These are phyloP conservation scores for Balearica regulorum DNA, from an alignment of 2,797 vertebrate species.

Conservation along the genomic window DNA sequence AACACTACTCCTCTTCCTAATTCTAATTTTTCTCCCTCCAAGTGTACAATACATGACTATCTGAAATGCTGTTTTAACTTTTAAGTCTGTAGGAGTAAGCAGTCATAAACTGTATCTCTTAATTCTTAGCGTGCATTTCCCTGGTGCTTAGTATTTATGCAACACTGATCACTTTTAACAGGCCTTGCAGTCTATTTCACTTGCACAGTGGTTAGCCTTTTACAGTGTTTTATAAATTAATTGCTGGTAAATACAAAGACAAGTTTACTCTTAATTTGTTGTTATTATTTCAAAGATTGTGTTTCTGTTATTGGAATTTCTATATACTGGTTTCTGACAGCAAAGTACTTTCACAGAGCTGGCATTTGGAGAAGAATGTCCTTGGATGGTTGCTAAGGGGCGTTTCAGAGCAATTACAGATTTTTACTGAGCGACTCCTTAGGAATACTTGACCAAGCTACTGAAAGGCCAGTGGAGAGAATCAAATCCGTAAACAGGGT, in stretches of 20 bases:
- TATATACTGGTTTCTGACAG: neutral
- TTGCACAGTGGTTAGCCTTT: neutral
- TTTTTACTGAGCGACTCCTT: neutral
- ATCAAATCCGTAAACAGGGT: neutral
- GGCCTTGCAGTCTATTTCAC: neutral
- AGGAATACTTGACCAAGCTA: neutral
- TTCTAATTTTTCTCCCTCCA: neutral
- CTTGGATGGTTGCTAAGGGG: neutral
- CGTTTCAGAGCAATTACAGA: neutral
- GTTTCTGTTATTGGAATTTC: neutral
- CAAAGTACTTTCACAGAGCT: neutral
- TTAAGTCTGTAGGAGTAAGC: neutral
- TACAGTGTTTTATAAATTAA: neutral
- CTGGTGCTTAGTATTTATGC: neutral
- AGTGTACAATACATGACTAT: neutral
- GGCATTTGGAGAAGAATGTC: neutral
- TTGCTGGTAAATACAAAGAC: neutral
- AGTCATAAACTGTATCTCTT: neutral
- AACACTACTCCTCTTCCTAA: neutral
- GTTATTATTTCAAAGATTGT: neutral
- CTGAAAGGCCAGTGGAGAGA: neutral
- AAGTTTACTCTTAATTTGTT: neutral
- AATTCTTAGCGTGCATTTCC: neutral
- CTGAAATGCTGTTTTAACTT: neutral
- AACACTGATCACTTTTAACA: neutral